Evolutionary conservation across 2,888 invertebrate species (phyloP).

Genomic region (Anoncus sp.): DNA sequence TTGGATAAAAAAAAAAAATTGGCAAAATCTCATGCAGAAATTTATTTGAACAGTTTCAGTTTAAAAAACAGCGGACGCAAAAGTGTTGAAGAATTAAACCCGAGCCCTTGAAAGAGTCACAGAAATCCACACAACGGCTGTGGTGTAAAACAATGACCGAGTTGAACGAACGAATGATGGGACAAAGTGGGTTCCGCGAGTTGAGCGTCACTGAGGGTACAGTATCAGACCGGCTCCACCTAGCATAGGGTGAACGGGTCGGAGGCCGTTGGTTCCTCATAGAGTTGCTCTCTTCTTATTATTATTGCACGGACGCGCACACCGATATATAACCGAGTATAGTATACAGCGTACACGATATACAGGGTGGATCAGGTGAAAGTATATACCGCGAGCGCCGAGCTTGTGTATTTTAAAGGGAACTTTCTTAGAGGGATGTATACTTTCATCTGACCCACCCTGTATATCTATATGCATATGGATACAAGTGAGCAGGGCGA

Average conservation of each 20-base stretch:
- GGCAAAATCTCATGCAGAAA: too few relatives aligned
- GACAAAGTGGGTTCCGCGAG: conserved; percentile 39
- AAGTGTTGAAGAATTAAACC: too few relatives aligned
- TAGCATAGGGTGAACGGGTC: conserved; percentile 82
- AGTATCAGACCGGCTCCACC: conserved; percentile 81
- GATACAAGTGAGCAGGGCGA: conserved; percentile 40
- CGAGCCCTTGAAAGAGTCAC: too few relatives aligned
- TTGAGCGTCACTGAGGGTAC: conserved; percentile 78
- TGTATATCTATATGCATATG: conserved; percentile 6
- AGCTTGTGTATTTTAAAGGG: too few relatives aligned
- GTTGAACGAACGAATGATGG: conserved; percentile 45
- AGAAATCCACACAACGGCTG: not conserved
- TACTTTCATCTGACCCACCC: too few relatives aligned
- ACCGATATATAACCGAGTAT: conserved; percentile 42
- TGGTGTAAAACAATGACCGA: conserved; percentile 4
- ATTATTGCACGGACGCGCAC: conserved; percentile 79
- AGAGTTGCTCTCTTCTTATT: conserved; percentile 82
- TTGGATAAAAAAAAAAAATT: too few relatives aligned
- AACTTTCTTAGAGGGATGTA: too few relatives aligned
- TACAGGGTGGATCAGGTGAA: too few relatives aligned
- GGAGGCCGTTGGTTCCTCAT: conserved; percentile 82
- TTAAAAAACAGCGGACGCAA: too few relatives aligned
- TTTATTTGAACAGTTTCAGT: too few relatives aligned
- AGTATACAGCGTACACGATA: conserved; percentile 48
- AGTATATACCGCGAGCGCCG: too few relatives aligned